Conservation (phyloP, 1,140 invertebrate species). For the Brachystomella parvula region DNA sequence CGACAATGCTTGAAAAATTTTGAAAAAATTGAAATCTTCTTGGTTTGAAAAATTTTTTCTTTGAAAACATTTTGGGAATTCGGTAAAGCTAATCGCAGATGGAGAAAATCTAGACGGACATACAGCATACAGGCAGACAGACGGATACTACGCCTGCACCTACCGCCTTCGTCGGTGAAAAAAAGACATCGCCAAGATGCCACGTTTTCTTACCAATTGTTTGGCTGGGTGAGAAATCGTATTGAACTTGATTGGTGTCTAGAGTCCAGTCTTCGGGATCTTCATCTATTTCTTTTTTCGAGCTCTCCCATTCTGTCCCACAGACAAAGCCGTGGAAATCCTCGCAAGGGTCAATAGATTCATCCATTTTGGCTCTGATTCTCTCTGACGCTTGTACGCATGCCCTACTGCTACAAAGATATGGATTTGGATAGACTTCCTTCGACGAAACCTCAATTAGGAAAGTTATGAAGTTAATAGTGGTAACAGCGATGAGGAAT, state of each 20-base stretch:
- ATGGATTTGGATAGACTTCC: not conserved
- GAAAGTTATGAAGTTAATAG: not conserved
- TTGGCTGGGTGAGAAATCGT: not conserved
- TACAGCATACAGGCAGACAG: too few species aligned
- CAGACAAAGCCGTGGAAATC: not conserved
- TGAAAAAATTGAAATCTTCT: too few species aligned
- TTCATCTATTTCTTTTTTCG: not conserved
- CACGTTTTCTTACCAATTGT: not conserved
- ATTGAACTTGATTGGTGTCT: not conserved
- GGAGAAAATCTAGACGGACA: too few species aligned
- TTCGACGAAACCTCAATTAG: not conserved
- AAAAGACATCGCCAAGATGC: too few species aligned
- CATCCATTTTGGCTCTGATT: not conserved
- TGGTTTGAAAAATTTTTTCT: too few species aligned
- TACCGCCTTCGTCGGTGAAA: too few species aligned
- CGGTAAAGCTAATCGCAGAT: too few species aligned
- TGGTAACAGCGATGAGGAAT: not conserved
- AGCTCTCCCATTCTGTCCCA: not conserved
- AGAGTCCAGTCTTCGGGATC: not conserved
- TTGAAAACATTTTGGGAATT: too few species aligned
- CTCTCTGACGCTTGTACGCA: not conserved
- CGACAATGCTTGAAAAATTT: too few species aligned
- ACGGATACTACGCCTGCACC: too few species aligned
- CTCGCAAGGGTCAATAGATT: not conserved
- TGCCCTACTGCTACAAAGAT: not conserved